Conservation (phyloP, 2,888 invertebrate genomes). For the Sinohyriopsis cumingii region DNA sequence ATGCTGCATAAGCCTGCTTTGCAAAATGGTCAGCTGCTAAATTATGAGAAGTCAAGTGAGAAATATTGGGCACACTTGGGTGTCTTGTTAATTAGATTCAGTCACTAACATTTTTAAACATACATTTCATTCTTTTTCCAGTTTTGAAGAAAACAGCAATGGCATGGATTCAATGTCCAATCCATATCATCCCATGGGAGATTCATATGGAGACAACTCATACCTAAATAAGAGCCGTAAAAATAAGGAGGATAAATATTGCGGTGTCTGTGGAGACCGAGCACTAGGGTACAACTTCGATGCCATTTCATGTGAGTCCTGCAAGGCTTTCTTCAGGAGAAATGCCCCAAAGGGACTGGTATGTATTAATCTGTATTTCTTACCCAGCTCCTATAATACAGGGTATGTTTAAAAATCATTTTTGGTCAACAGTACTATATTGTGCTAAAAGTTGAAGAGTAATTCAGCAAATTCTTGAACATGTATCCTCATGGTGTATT, state of each 20-base stretch:
- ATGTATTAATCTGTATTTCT: constrained; percentile 32
- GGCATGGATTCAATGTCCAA: constrained; percentile 44
- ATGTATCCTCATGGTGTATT: no score
- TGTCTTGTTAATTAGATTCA: constrained; percentile 1
- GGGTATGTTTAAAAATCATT: neutral
- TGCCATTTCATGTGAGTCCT: constrained; percentile 72
- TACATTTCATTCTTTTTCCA: constrained; percentile 32
- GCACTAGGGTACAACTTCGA: constrained; percentile 72
- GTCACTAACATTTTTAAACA: constrained; percentile 5
- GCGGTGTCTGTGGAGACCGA: constrained; percentile 71
- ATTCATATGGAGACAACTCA: constrained; percentile 45
- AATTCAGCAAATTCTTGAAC: no score
- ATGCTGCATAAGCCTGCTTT: no score
- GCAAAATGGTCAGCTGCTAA: no score
- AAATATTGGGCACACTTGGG: no score
- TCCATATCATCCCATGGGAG: constrained; percentile 56
- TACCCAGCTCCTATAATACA: neutral
- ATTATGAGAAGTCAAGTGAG: no score
- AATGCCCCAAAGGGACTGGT: constrained; percentile 73
- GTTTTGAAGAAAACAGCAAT: constrained; percentile 66
- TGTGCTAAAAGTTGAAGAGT: no score
- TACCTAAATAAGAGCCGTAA: constrained; percentile 62
- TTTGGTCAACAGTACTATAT: neutral
- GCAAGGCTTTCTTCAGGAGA: constrained; percentile 72
- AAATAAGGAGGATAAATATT: constrained; percentile 71